These are phyloP conservation scores for Malthinus flaveolus DNA, from an alignment of 2,888 invertebrate species.

Conservation along the genomic window DNA sequence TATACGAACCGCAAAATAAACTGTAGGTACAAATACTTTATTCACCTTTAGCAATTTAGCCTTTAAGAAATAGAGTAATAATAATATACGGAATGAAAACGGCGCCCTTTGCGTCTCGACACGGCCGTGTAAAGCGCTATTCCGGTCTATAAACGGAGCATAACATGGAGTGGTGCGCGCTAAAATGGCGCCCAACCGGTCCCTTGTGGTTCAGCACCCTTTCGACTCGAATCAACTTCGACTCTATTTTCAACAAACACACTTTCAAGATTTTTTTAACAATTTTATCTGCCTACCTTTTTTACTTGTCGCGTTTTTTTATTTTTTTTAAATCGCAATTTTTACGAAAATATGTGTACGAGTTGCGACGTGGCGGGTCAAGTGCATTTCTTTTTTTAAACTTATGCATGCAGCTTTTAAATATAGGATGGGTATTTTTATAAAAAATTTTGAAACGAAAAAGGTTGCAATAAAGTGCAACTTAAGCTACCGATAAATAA, in stretches of 20 bases:
- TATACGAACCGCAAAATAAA: constrained; percentile 16
- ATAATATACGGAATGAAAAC: constrained; percentile 53
- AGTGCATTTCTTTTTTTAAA: too few species aligned
- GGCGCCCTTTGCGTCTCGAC: constrained; percentile 52
- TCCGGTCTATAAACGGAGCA: constrained; percentile 52
- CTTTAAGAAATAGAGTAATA: constrained; percentile 47
- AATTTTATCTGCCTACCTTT: too few species aligned
- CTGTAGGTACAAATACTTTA: constrained; percentile 29
- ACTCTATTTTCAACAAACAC: constrained; percentile 17
- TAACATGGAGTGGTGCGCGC: constrained; percentile 48
- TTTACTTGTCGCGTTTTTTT: too few species aligned
- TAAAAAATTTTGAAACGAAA: too few species aligned
- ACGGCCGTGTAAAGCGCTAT: constrained; percentile 53
- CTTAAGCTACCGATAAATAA: too few species aligned
- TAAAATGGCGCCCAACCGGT: constrained; percentile 50
- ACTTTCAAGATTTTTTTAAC: constrained; percentile 18
- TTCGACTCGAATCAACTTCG: constrained; percentile 27
- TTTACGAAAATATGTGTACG: too few species aligned
- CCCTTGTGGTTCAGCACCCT: constrained; percentile 45
- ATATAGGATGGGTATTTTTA: too few species aligned
- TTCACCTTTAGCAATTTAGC: constrained; percentile 31
- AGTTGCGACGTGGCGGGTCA: too few species aligned
- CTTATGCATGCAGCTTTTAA: too few species aligned
- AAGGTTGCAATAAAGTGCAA: too few species aligned
- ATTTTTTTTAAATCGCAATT: too few species aligned